phyloP scores from a whole-genome alignment of 2,888 invertebrate species.

The Lepidochitona cinerea region DNA sequence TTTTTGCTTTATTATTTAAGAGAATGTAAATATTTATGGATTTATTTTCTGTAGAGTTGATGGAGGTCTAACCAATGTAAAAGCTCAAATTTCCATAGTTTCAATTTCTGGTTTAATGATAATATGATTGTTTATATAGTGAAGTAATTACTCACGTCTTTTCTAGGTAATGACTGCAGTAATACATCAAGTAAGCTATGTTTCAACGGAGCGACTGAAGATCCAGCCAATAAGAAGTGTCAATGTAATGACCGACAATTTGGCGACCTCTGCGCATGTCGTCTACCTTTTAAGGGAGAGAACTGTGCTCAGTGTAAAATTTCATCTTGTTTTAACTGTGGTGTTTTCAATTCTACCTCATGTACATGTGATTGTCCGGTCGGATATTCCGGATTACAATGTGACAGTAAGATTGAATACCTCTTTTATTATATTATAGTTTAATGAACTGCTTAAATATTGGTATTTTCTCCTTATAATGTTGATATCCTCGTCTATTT shows the following conservation, averaged over 20 bases:
- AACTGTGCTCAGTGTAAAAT: neutral
- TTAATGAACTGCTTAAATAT: no score
- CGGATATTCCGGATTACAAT: neutral
- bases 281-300: neutral
- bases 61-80: no score
- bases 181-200: neutral
- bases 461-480: no score
- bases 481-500: no score
- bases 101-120: no score
- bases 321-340: neutral
- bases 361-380: neutral
- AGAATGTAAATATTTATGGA: no score
- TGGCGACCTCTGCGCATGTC: neutral
- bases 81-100: no score
- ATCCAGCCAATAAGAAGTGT: neutral
- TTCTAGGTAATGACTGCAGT: neutral
- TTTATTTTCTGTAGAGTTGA: no score
- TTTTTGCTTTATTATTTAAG: no score
- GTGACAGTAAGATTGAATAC: neutral
- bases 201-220: neutral
- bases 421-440: no score
- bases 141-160: neutral
- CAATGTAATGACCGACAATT: neutral
- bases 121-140: no score
- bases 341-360: neutral